Conservation (phyloP, 2,113 vertebrate genomes). For the Dolichotis patagonum region DNA sequence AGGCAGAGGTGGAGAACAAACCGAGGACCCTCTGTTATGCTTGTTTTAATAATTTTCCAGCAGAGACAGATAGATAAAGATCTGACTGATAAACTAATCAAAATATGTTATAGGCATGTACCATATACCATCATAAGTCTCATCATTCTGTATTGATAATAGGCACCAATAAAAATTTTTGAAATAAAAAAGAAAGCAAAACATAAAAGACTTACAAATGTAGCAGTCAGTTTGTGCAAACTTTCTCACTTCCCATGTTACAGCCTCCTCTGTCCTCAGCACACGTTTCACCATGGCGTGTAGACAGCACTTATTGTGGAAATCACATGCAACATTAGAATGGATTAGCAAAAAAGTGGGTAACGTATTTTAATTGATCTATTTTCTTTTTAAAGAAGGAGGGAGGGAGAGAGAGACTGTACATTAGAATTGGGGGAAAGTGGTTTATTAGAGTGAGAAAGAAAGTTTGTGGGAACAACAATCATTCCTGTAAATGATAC, state of each 20-base stretch:
- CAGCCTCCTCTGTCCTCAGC: accelerated
- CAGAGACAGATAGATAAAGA: neutral
- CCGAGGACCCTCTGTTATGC: neutral
- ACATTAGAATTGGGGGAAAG: neutral
- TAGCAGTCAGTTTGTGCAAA: neutral
- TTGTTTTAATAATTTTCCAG: neutral
- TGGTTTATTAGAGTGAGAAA: neutral
- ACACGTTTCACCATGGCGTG: neutral
- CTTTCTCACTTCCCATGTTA: neutral
- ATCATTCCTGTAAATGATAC: neutral
- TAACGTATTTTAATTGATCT: neutral
- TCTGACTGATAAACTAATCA: neutral
- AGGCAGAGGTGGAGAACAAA: neutral
- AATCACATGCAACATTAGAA: neutral
- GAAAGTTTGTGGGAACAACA: neutral
- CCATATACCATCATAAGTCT: neutral
- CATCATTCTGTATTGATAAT: neutral
- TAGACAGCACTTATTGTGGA: neutral
- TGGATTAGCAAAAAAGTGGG: neutral
- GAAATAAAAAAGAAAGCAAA: neutral
- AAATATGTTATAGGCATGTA: neutral
- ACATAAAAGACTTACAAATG: neutral
- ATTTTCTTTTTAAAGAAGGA: neutral
- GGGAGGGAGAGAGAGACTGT: neutral
- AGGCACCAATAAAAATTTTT: neutral